phyloP scores from a whole-genome alignment of 2,888 invertebrate species.

The Yponomeuta sedellus region DNA sequence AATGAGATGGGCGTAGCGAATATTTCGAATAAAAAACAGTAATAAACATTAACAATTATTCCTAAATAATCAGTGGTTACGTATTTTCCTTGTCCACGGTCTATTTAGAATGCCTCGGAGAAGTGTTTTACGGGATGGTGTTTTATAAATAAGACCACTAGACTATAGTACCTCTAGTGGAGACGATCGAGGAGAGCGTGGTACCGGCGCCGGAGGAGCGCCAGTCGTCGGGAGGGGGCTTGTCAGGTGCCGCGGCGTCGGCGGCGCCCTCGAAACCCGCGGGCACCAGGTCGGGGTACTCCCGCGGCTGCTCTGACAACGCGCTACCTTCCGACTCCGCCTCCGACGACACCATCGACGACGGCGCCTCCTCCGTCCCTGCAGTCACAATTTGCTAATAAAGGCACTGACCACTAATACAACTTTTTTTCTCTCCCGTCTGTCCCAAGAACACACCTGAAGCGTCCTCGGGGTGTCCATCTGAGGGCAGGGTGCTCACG shows the following conservation, averaged over 20 bases:
- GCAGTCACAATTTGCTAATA: slow-evolving; percentile 15
- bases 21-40: too few species aligned
- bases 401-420: too few species aligned
- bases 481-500: slow-evolving; percentile 53
- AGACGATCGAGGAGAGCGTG: slow-evolving; percentile 42
- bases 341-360: slow-evolving; percentile 68
- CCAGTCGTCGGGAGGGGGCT: slow-evolving; percentile 36
- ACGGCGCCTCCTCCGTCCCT: slow-evolving; percentile 64
- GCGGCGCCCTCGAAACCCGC: slow-evolving; percentile 31
- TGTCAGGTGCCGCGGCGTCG: slow-evolving; percentile 24
- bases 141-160: too few species aligned
- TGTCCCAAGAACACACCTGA: slow-evolving; percentile 52
- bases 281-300: slow-evolving; percentile 30
- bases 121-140: too few species aligned
- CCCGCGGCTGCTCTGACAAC: slow-evolving; percentile 46
- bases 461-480: slow-evolving; percentile 55
- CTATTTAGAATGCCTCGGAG: too few species aligned
- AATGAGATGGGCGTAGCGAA: too few species aligned
- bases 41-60: too few species aligned
- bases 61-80: too few species aligned
- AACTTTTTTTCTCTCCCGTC: too few species aligned
- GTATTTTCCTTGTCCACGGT: too few species aligned
- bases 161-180: slow-evolving; percentile 43
- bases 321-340: slow-evolving; percentile 65
- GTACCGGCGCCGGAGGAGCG: slow-evolving; percentile 36